Base-by-base conservation (phyloP, 2,797 vertebrate genomes). In the Sebastes steindachneri region DNA sequence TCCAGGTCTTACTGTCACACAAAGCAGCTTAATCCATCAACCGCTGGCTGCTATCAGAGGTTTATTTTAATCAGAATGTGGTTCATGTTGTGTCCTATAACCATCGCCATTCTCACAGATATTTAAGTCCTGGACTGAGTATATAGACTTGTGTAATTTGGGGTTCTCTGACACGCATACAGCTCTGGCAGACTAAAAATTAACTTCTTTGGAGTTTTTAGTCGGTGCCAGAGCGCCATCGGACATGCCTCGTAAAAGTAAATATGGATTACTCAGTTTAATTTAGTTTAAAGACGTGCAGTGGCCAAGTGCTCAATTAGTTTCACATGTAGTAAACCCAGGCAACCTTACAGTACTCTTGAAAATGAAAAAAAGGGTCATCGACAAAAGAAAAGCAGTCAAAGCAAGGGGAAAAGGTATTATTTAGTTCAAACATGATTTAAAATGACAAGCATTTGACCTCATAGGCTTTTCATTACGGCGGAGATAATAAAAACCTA, bases 21-120 rank as follows among this genome's bases (percentile, higher is more conserved):
- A 82, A 83, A 77, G 76, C 33, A 62, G 76, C 71, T 82, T 82
- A 81, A 79, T 77, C 59, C 28, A 41, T 62, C 57, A 73, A 78
- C 41, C 31, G 19, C 23, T 58, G 41, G n/a, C 57, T 60, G 59
- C 31, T 54, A 48, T 51, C 69, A 33, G 21, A 55, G 70, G 66
- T 82, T 54, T 12, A 29, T 80, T 26, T 80, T 11, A 68, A 67
- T 63, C 58, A 63, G 19, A 65, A 8, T 33, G 21, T 54, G 7
- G 7, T 58, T 69, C 62, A 51, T 73, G 35, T 37, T 23, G 28
- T 17, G 7, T 41, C 65, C 17, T 53, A 4, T 5, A 26, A 70
- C 35, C 33, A 57, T 64, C 7, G 3, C 9, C 1, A 12, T 19
- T 55, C 15, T 77, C 4, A 2, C 17, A 35, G 7, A 57, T 25